A percentile compares a stretch with the other conserved stretches of the same genome.
Conservation (phyloP, 2,797 vertebrate genomes). For the Leucoraja ocellata region DNA sequence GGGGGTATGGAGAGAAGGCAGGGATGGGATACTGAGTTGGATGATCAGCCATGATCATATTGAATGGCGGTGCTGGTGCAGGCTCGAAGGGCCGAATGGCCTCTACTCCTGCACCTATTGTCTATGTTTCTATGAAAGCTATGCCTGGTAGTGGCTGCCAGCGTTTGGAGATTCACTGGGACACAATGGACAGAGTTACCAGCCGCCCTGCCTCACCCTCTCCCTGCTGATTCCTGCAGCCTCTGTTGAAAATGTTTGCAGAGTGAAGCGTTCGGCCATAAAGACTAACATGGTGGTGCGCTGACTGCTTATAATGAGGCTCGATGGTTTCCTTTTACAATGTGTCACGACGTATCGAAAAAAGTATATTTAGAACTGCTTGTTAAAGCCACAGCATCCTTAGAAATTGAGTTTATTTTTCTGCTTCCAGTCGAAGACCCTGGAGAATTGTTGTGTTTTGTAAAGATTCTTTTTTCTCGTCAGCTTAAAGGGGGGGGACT, state of each 20-base stretch:
- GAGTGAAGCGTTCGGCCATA: background rate
- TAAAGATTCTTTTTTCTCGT: background rate
- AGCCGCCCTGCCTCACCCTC: background rate
- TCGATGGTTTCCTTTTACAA: background rate
- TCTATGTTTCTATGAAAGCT: too few relatives aligned
- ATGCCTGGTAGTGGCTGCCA: background rate
- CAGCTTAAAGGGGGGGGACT: background rate
- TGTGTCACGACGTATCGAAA: background rate
- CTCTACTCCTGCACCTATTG: too few relatives aligned
- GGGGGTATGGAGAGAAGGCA: too few relatives aligned
- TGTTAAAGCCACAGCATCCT: background rate
- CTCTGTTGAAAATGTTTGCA: background rate
- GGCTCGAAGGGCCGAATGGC: too few relatives aligned
- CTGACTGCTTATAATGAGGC: background rate
- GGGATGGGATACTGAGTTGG: too few relatives aligned
- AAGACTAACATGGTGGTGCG: background rate
- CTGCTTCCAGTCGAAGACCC: background rate
- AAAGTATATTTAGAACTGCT: background rate
- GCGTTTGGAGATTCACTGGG: background rate
- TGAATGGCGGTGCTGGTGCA: too few relatives aligned
- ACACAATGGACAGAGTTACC: background rate
- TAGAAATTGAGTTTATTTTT: too few relatives aligned
- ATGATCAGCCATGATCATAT: too few relatives aligned
- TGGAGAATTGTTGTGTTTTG: background rate
- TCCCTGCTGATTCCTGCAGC: background rate